These are phyloP conservation scores for Drosophila prolongata DNA, from an alignment of 2,888 invertebrate species.

Conservation along the genomic window DNA sequence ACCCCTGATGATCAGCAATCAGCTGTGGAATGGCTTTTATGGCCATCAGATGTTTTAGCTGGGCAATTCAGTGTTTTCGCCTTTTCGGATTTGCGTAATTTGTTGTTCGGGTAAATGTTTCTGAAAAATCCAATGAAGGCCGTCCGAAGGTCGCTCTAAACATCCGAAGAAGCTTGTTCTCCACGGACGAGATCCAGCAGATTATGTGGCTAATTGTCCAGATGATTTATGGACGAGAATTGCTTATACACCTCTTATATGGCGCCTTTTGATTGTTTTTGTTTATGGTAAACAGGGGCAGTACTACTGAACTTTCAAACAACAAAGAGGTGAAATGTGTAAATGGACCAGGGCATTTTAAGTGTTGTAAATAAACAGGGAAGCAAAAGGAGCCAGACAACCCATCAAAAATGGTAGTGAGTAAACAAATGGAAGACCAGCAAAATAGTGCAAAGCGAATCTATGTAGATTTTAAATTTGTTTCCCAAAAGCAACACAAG, in stretches of 20 bases:
- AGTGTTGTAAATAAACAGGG: slow-evolving; percentile 28
- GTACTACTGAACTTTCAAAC: slow-evolving; percentile 1
- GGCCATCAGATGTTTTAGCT: slow-evolving; percentile 31
- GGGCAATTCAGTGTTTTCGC: slow-evolving; percentile 26
- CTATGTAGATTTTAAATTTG: not conserved
- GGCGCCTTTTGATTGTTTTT: slow-evolving; percentile 34
- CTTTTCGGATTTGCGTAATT: slow-evolving; percentile 56
- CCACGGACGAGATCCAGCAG: slow-evolving; percentile 8
- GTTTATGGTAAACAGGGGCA: slow-evolving; percentile 20
- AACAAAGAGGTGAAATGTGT: slow-evolving; percentile 18
- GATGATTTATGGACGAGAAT: slow-evolving; percentile 40
- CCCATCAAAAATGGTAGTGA: slow-evolving; percentile 12
- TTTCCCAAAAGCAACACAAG: not conserved
- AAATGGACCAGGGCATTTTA: slow-evolving; percentile 13
- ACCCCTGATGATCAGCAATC: slow-evolving; percentile 26
- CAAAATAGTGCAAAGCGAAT: slow-evolving; percentile 1
- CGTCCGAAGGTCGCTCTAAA: slow-evolving; percentile 35
- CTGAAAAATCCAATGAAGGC: slow-evolving; percentile 26
- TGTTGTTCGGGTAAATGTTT: slow-evolving; percentile 16
- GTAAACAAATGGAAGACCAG: slow-evolving; percentile 12
- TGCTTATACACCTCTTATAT: slow-evolving; percentile 7
- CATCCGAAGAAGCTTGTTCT: slow-evolving; percentile 16
- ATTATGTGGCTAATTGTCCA: slow-evolving; percentile 38
- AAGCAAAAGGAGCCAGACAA: slow-evolving; percentile 12
- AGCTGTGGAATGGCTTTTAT: slow-evolving; percentile 37